Base-by-base conservation (phyloP, 2,888 invertebrate genomes). In the Creontiades dilutus region DNA sequence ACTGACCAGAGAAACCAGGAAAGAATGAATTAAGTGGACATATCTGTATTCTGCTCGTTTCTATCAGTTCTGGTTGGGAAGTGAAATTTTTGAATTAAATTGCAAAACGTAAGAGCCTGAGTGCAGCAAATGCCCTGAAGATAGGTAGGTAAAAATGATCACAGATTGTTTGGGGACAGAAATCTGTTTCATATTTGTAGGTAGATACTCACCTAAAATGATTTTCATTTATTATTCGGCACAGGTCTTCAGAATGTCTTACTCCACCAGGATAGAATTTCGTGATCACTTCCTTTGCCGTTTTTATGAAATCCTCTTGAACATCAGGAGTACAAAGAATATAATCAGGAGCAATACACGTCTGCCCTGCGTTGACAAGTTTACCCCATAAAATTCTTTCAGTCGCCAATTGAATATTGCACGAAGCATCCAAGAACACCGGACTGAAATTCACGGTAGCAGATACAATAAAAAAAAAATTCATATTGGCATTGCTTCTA, bases 321-420 rank as follows among this genome's bases (percentile, higher is more conserved):
- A 97, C 94, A 93, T 96, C 95, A 92, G 95, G 95, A 16, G 96
- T 95, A 93, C 98, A 98, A 2, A 99, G 94, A 19, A 99, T 93
- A 93, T 99, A 99, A 94, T 99, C 99, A 0, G 99, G 99, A 0
- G 99, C 98, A 91, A 99, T 97, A 93, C 99, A 99, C 0, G 98
- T 99, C 94, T 99, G 99, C 0, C 99, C 99, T 12, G 95, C 95
- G 93, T 99, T 99, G 89, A 97, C 95, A 92, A 96, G 96, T 94
- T 99, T 99, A 14, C 99, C 99, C 99, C 99, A 99, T 2, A 98
- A 93, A 23, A 99, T 94, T 37, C 99, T 95, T 92, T 96, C 97
- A 0, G 96, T 95, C 0, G 98, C 95, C 12, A 97, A 94, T 16
- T 94, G 94, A 86, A 99, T 94, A 93, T 99, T 96, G 0, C 95